Conservation (phyloP, 2,888 invertebrate genomes). For the Brachyptera putata region DNA sequence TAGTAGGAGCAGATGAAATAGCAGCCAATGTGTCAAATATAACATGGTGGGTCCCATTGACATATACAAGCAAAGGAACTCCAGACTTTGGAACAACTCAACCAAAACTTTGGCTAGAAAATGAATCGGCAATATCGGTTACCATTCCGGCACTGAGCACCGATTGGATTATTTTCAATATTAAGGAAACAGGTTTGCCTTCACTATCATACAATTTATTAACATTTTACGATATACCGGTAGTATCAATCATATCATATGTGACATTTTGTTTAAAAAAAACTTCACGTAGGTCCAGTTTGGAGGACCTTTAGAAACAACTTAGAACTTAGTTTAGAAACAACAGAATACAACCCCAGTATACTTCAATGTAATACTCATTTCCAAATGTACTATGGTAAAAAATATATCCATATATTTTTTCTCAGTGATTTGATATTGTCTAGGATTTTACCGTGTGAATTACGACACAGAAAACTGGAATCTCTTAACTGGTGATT, state of each 20-base stretch:
- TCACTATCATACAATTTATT: not conserved
- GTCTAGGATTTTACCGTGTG: constrained; percentile 67
- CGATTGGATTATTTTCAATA: constrained; percentile 61
- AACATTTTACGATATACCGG: not conserved
- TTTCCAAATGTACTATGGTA: too few relatives aligned
- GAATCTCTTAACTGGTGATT: constrained; percentile 61
- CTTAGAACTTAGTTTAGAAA: too few relatives aligned
- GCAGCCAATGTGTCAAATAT: constrained; percentile 33
- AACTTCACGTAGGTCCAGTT: too few relatives aligned
- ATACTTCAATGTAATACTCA: too few relatives aligned
- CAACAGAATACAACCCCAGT: too few relatives aligned
- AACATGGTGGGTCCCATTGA: constrained; percentile 51
- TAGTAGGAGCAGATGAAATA: constrained; percentile 35
- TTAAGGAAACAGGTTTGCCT: constrained; percentile 56
- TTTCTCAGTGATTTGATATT: too few relatives aligned
- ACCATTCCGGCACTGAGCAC: constrained; percentile 41
- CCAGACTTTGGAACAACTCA: constrained; percentile 42
- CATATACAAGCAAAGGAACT: constrained; percentile 44
- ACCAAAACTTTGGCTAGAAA: constrained; percentile 51
- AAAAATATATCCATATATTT: too few relatives aligned
- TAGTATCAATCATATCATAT: too few relatives aligned
- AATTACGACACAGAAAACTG: constrained; percentile 69
- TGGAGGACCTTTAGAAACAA: too few relatives aligned
- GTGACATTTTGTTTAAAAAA: not conserved
- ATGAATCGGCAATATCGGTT: constrained; percentile 39